Evolutionary conservation across 2,888 invertebrate species (phyloP).

Genomic region (Drosophila bunnanda): DNA sequence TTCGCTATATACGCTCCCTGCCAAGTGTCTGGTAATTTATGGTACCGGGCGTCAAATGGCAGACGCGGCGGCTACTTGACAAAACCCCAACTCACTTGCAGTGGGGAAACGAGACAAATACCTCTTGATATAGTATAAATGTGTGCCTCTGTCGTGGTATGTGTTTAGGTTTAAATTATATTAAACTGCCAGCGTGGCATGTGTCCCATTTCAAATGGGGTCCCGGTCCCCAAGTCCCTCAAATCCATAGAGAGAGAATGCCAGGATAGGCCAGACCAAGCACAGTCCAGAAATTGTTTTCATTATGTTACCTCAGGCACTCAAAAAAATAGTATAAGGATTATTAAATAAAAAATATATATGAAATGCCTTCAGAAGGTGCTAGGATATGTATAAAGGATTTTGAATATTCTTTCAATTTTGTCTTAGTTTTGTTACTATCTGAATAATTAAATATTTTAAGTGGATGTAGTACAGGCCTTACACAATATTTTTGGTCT

Average conservation of each 20-base stretch:
- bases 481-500: not conserved
- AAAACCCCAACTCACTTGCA: constrained; percentile 57
- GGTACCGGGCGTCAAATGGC: constrained; percentile 73
- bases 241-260: constrained; percentile 38
- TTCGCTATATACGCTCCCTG: constrained; percentile 32
- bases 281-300: constrained; percentile 68
- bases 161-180: constrained; percentile 79
- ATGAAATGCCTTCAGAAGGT: too few species aligned
- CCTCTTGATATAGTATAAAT: constrained; percentile 27
- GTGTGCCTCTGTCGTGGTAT: constrained; percentile 54
- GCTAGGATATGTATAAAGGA: too few species aligned
- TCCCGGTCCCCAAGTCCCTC: constrained; percentile 29
- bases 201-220: constrained; percentile 66
- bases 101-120: constrained; percentile 27
- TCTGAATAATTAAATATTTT: not conserved
- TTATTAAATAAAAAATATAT: too few species aligned
- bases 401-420: too few species aligned
- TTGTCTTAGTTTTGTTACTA: too few species aligned
- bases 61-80: constrained; percentile 74
- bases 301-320: constrained; percentile 60
- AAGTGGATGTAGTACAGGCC: not conserved
- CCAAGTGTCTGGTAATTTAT: constrained; percentile 76
- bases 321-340: not conserved
- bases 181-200: constrained; percentile 75
- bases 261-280: constrained; percentile 41